Evolutionary conservation across 2,797 vertebrate genomes (phyloP), one percentile per base, ranked within the genome.

Genomic region (Chaetophractus vellerosus): DNA sequence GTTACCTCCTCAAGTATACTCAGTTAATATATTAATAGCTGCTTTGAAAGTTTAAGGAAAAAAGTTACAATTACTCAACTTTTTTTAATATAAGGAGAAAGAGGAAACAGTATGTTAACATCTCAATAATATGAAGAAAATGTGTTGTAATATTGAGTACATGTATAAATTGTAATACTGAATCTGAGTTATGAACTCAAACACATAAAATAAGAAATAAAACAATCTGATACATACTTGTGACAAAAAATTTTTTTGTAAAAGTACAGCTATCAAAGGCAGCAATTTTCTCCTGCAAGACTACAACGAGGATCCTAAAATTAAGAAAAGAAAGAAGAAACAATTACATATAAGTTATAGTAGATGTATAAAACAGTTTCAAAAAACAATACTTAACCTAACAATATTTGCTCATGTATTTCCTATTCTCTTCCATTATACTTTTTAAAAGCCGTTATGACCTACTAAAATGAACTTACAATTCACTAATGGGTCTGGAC

Each of bases 241-340:
- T 99, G 61, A 99, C 99, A 97, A 99, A 99, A 99, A 99, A 99
- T 90, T 99, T 99, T 98, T 99, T 99, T 64, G 99, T 99, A 98
- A 99, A 99, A 36, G 99, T 99, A 98, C 99, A 99, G 98, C 99
- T 99, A 98, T 99, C 99, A 83, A 99, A 99, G 36, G 99, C 99
- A 4, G 99, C 99, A 0, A 99, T 99, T 98, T 99, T 99, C 98
- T 99, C 99, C 92, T 99, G 99, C 52, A 99, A 98, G 96, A 99
- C 99, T 88, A 99, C 99, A 0, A 99, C 99, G 0, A 99, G 99
- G 91, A 99, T 99, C 98, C 99, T 99, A 98, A 64, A 98, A 97
- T 96, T 23, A 50, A 23, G 28, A 87, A 96, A 97, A 92, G 72
- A 71, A 87, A 14, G 31, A 74, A 97, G 45, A 80, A 3, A 90